These are phyloP conservation scores for Leptinotarsa tumamoca DNA, from an alignment of 2,888 invertebrate genomes.

Conservation along the genomic window DNA sequence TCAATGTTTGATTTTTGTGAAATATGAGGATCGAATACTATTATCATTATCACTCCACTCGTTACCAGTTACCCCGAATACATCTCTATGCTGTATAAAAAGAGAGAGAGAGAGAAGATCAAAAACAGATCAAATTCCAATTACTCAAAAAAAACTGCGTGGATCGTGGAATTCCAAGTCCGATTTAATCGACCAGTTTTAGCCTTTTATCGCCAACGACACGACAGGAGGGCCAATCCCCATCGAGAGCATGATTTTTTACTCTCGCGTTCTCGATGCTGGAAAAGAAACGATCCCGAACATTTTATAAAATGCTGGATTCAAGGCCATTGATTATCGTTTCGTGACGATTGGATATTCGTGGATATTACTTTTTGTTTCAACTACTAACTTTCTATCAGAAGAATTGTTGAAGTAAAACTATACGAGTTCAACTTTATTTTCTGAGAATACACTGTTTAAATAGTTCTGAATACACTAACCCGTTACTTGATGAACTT, in stretches of 20 bases:
- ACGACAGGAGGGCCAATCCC: conserved; percentile 24
- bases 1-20: no score
- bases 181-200: conserved; percentile 39
- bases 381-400: conserved; percentile 1
- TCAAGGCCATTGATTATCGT: conserved; percentile 17
- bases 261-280: conserved; percentile 11
- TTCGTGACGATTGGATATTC: conserved; percentile 4
- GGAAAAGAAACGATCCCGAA: background rate
- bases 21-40: no score
- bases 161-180: conserved; percentile 25
- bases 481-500: no score
- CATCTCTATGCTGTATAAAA: background rate
- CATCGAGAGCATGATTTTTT: conserved; percentile 38
- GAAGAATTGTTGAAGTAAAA: background rate
- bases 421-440: background rate
- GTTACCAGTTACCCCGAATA: background rate
- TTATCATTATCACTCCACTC: no score
- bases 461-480: no score
- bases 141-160: conserved; percentile 27
- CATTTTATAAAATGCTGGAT: conserved; percentile 10
- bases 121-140: conserved; percentile 21
- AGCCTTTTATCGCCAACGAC: conserved; percentile 33
- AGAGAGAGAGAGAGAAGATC: background rate
- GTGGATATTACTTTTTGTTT: conserved; percentile 3
- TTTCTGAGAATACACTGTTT: no score